Evolutionary conservation across 2,113 vertebrate species (phyloP).

Genomic region (Dipodomys spectabilis): DNA sequence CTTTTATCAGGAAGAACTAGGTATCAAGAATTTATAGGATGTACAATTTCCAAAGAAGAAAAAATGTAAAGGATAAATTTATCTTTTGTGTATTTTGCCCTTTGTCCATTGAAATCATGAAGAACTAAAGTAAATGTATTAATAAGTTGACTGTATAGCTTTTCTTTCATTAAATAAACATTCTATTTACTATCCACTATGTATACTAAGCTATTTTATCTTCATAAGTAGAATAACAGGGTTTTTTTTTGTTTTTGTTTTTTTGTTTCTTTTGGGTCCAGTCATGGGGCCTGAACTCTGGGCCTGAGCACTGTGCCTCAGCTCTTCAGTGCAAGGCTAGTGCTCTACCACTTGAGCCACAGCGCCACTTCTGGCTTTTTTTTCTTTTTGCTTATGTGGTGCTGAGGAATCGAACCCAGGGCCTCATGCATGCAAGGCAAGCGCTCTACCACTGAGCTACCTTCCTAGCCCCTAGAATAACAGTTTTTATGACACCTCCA

Average conservation of each 20-base stretch:
- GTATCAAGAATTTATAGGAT: neutral
- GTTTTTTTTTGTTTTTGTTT: neutral
- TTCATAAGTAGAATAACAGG: neutral
- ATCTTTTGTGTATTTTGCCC: neutral
- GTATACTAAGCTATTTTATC: neutral
- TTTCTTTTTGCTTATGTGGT: too few relatives aligned
- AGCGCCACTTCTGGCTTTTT: too few relatives aligned
- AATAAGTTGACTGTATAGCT: neutral
- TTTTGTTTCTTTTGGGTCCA: too few relatives aligned
- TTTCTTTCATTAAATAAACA: neutral
- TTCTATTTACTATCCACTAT: neutral
- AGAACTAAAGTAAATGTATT: neutral
- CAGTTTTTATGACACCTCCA: too few relatives aligned
- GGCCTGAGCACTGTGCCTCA: too few relatives aligned
- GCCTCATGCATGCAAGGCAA: too few relatives aligned
- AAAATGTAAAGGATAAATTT: neutral
- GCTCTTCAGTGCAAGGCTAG: too few relatives aligned
- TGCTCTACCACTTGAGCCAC: too few relatives aligned
- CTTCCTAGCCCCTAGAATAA: too few relatives aligned
- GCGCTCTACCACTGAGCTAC: too few relatives aligned
- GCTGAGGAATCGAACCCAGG: too few relatives aligned
- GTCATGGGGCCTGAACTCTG: too few relatives aligned
- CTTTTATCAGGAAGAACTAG: neutral
- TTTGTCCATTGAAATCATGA: conserved; percentile 6
- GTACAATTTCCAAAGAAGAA: neutral